These are phyloP conservation scores for Crotalus horridus DNA, from an alignment of 2,113 vertebrate genomes.

Conservation along the genomic window DNA sequence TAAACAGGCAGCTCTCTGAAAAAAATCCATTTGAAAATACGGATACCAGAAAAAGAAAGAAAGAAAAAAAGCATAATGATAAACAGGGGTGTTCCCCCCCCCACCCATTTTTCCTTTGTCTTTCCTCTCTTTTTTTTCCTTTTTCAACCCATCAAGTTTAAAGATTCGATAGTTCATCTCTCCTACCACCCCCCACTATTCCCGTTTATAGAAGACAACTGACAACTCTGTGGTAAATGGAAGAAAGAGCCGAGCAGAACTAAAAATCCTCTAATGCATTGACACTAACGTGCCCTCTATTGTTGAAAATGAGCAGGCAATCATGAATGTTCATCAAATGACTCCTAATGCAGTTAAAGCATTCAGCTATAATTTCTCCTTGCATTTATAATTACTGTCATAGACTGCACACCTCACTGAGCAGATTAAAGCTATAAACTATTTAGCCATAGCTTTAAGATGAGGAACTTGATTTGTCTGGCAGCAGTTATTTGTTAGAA, in stretches of 20 bases:
- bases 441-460: constrained; percentile 95
- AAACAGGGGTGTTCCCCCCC: constrained; percentile 68
- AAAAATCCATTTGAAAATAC: constrained; percentile 66
- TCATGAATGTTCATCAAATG: constrained; percentile 98
- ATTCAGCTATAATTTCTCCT: constrained; percentile 99
- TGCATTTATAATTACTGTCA: constrained; percentile 99
- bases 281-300: constrained; percentile 98
- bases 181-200: constrained; percentile 74
- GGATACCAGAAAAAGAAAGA: constrained; percentile 48
- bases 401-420: constrained; percentile 99
- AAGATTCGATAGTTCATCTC: constrained; percentile 82
- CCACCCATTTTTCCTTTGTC: constrained; percentile 70
- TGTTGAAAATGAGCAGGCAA: constrained; percentile 96
- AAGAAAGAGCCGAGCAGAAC: constrained; percentile 86
- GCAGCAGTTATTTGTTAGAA: constrained; percentile 91
- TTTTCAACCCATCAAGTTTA: constrained; percentile 84
- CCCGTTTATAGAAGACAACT: constrained; percentile 87
- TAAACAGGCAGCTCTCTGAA: constrained; percentile 58
- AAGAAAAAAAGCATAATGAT: constrained; percentile 53
- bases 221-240: constrained; percentile 96
- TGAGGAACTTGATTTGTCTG: constrained; percentile 94
- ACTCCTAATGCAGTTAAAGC: constrained; percentile 99
- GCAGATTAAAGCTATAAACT: constrained; percentile 99
- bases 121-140: constrained; percentile 64
- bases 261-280: constrained; percentile 92